phyloP scores from a whole-genome alignment of 92 coral and sea anemone species.

The Porites cylindrica region DNA sequence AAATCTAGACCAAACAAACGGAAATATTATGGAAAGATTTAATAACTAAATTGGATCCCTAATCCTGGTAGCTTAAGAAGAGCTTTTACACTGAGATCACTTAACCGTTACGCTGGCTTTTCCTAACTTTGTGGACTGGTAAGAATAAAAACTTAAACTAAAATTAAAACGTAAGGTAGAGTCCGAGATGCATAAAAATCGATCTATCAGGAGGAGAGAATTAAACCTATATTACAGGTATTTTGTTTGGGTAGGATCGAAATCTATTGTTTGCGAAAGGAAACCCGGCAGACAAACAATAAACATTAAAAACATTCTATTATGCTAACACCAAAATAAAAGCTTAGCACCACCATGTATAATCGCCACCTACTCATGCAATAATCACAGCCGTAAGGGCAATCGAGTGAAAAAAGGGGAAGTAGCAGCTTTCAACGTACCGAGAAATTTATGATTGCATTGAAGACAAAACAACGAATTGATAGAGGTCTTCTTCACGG shows the following conservation, averaged over 20 bases:
- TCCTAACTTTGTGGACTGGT: neutral
- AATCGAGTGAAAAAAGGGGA: constrained; percentile 18
- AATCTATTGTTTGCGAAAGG: constrained; percentile 66
- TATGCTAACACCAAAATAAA: constrained; percentile 45
- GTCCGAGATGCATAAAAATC: no score
- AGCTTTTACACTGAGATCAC: neutral
- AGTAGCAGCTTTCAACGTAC: neutral
- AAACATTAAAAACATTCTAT: constrained; percentile 59
- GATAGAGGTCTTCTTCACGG: constrained; percentile 27
- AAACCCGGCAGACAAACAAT: constrained; percentile 61
- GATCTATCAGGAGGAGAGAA: neutral
- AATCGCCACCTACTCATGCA: constrained; percentile 14
- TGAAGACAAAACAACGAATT: constrained; percentile 22
- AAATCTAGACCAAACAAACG: neutral
- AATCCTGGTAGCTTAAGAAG: neutral
- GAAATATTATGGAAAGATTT: no score
- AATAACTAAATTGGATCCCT: neutral
- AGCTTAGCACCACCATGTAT: constrained; percentile 15
- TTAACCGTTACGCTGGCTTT: no score
- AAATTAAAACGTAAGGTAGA: neutral
- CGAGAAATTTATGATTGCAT: constrained; percentile 22
- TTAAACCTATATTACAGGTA: constrained; percentile 13
- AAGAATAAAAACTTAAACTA: neutral
- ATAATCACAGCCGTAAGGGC: constrained; percentile 10
- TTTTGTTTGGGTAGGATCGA: constrained; percentile 3